These are phyloP conservation scores for Phataginus tricuspis DNA, from an alignment of 2,797 vertebrate species.

Conservation along the genomic window DNA sequence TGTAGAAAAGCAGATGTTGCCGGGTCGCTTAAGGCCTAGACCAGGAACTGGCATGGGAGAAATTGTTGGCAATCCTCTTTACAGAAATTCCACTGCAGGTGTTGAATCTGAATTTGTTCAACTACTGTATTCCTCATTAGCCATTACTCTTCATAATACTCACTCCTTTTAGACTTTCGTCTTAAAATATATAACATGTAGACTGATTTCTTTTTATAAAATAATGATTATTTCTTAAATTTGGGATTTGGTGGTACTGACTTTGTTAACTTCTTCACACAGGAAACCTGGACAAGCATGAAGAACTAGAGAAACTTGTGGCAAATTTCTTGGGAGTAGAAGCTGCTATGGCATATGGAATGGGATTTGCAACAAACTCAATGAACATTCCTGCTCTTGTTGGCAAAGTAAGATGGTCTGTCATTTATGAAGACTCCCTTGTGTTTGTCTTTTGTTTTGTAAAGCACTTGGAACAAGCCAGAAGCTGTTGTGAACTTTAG, in stretches of 20 bases:
- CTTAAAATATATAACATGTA: not conserved
- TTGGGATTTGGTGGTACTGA: slow-evolving; percentile 34
- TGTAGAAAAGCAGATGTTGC: not conserved
- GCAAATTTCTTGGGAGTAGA: slow-evolving; percentile 96
- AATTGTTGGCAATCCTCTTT: not conserved
- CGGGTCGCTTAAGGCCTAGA: not conserved
- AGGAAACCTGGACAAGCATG: slow-evolving; percentile 96
- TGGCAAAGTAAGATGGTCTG: slow-evolving; percentile 90
- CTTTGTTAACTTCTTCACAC: slow-evolving; percentile 69
- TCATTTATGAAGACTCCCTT: slow-evolving; percentile 24
- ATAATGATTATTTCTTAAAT: slow-evolving; percentile 46
- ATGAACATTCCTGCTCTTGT: slow-evolving; percentile 98
- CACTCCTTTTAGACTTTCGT: not conserved
- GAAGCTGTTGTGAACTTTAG: slow-evolving; percentile 5
- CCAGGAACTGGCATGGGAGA: not conserved
- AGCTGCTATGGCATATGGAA: slow-evolving; percentile 95
- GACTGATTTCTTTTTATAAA: slow-evolving; percentile 47
- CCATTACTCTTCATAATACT: not conserved
- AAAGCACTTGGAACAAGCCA: not conserved
- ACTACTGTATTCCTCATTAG: not conserved
- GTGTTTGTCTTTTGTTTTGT: slow-evolving; percentile 36
- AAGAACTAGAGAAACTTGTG: slow-evolving; percentile 94
- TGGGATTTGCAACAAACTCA: slow-evolving; percentile 99
- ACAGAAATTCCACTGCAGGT: not conserved
- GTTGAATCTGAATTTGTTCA: not conserved